Percentiles rank a stretch among this genome's conserved stretches.
Evolutionary conservation across 1,140 invertebrate species (phyloP).

Genomic region (Brachionus koreanus): DNA sequence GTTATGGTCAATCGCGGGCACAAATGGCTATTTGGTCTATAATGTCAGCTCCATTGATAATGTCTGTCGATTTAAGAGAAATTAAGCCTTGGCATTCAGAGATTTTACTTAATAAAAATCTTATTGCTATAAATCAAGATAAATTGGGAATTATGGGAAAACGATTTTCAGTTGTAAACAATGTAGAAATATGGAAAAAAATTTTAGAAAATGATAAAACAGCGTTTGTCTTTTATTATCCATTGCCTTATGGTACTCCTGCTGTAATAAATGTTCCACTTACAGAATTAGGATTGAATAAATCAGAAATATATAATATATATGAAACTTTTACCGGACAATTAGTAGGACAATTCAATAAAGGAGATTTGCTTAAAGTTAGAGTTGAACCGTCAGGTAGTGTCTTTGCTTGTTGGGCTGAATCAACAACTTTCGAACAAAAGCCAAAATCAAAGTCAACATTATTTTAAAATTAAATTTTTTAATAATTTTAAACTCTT

Average conservation of each 20-base stretch:
- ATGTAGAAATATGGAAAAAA: conserved; percentile 39
- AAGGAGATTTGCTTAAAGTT: background rate
- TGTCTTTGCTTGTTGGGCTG: conserved; percentile 41
- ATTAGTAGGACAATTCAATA: conserved; percentile 26
- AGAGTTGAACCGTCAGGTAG: conserved; percentile 34
- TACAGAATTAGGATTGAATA: background rate
- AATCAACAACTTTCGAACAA: background rate
- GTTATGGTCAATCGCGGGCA: conserved; percentile 87
- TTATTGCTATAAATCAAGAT: conserved; percentile 94
- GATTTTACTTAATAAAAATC: conserved; percentile 84
- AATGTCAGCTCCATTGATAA: conserved; percentile 85
- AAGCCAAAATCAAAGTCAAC: background rate
- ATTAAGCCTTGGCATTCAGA: conserved; percentile 83
- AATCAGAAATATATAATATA: background rate
- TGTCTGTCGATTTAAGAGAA: conserved; percentile 88
- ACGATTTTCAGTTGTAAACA: conserved; percentile 69
- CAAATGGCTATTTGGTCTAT: conserved; percentile 98
- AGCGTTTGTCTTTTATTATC: conserved; percentile 24
- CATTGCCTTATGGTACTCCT: conserved; percentile 39
- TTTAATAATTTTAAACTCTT: background rate
- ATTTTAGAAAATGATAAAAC: background rate
- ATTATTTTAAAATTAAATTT: background rate
- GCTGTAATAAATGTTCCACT: background rate
- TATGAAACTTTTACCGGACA: conserved; percentile 22
- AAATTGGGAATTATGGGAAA: conserved; percentile 72